Conservation (phyloP, 2,797 vertebrate species). For the Gouania willdenowi region DNA sequence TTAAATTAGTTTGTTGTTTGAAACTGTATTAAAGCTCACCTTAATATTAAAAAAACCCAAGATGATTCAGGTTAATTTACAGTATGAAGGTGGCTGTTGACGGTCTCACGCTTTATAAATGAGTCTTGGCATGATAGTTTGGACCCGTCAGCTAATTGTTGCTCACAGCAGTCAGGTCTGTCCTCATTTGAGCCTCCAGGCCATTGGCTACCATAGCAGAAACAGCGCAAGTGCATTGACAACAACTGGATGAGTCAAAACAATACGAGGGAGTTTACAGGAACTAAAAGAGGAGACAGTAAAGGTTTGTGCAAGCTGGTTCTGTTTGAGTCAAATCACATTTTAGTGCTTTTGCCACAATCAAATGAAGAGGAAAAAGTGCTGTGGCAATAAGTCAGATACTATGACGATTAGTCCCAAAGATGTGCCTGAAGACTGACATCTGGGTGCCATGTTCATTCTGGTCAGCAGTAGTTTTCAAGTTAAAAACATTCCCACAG, state of each 20-base stretch:
- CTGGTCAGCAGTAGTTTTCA: conserved; percentile 62
- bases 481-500: conserved; percentile 59
- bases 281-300: not conserved
- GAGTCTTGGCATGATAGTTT: conserved; percentile 54
- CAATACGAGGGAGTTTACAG: conserved; percentile 26
- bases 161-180: conserved; percentile 64
- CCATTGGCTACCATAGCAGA: conserved; percentile 50
- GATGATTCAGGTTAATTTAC: too few species aligned
- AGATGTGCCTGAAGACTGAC: conserved; percentile 50
- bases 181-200: conserved; percentile 61
- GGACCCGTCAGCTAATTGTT: conserved; percentile 66
- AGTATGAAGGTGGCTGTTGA: conserved; percentile 33
- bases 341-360: too few species aligned
- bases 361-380: too few species aligned
- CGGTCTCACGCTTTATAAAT: conserved; percentile 52
- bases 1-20: too few species aligned
- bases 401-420: too few species aligned
- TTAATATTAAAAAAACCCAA: too few species aligned
- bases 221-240: not conserved
- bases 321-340: too few species aligned
- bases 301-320: too few species aligned
- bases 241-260: conserved; percentile 12
- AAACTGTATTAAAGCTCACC: too few species aligned
- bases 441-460: conserved; percentile 64
- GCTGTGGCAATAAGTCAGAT: too few species aligned